phyloP scores from a whole-genome alignment of 1,140 invertebrate species.

The Solen grandis region DNA sequence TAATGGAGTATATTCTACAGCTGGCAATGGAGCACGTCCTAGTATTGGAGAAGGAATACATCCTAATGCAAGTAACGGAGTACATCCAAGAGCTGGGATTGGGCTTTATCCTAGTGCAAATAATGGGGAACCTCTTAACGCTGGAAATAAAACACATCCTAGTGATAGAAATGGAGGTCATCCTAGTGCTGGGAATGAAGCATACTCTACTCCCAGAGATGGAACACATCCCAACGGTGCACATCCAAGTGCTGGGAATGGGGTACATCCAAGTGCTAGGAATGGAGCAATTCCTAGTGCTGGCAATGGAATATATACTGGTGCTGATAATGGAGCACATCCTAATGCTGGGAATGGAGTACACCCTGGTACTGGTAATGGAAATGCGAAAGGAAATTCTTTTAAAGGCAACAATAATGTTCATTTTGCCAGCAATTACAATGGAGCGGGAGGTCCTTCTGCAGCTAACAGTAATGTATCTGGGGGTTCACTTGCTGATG shows the following conservation, averaged over 20 bases:
- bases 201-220: too few species aligned
- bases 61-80: neutral
- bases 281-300: too few species aligned
- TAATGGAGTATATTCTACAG: neutral
- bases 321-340: neutral
- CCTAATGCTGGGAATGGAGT: neutral
- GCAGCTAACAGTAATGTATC: neutral
- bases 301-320: too few species aligned
- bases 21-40: neutral
- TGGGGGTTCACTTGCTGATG: neutral
- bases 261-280: neutral
- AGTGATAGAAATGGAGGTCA: too few species aligned
- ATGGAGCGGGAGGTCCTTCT: neutral
- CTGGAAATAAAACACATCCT: neutral
- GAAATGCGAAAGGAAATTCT: neutral
- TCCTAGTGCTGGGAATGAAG: too few species aligned
- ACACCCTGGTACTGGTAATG: neutral
- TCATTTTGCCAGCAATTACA: neutral
- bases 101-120: neutral
- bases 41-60: neutral
- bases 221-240: too few species aligned
- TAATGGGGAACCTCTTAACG: neutral
- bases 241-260: too few species aligned
- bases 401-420: neutral
- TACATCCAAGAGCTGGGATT: neutral